phyloP scores from a whole-genome alignment of 23 tunicate genomes.

The Trididemnum nubilum region DNA sequence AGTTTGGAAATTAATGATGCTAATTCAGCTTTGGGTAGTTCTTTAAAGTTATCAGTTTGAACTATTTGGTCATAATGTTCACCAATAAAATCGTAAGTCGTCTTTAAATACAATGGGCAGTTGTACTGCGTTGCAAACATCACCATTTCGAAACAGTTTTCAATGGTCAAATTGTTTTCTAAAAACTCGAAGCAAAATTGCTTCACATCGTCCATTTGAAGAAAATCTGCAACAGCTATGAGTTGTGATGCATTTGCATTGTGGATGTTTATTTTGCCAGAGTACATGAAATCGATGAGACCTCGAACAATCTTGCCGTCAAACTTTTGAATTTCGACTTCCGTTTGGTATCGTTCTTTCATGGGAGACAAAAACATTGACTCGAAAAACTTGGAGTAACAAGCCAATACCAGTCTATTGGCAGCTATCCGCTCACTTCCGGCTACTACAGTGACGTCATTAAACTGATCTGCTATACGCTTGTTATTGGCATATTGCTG shows the following conservation, averaged over 20 bases:
- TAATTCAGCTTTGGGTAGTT: not conserved
- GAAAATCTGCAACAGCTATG: not conserved
- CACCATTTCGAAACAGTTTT: not conserved
- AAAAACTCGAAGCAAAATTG: not conserved
- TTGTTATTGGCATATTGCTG: too few species aligned
- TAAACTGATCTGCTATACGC: not conserved
- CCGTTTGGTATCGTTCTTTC: not conserved
- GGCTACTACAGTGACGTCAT: not conserved
- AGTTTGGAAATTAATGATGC: not conserved
- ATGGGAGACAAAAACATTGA: not conserved
- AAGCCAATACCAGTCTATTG: not conserved
- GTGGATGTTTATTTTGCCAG: not conserved
- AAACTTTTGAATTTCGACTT: not conserved
- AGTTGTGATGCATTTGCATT: not conserved
- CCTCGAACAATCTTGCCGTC: not conserved
- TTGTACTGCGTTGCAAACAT: not conserved
- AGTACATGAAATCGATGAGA: conserved; percentile 11
- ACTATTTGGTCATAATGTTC: not conserved
- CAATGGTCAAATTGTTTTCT: not conserved
- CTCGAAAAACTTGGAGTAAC: not conserved
- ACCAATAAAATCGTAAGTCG: not conserved
- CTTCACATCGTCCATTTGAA: not conserved
- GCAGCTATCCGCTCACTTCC: not conserved
- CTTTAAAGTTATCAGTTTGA: not conserved
- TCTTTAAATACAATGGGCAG: not conserved